These are phyloP conservation scores for Aphelenchoides avenae DNA, from an alignment of 1,140 invertebrate genomes.

Conservation along the genomic window DNA sequence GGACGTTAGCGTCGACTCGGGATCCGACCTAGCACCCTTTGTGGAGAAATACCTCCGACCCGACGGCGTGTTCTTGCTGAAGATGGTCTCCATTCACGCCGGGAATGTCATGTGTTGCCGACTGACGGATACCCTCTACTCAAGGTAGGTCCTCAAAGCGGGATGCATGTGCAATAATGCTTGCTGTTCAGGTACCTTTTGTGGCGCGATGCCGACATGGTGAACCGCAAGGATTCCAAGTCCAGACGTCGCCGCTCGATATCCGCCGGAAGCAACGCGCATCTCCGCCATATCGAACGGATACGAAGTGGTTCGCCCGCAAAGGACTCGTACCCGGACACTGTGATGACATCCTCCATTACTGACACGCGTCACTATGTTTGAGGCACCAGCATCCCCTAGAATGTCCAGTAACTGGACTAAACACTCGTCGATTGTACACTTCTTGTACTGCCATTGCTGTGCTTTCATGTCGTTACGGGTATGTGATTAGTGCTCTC, in stretches of 20 bases:
- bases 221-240: conserved; percentile 16
- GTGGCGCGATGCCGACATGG: not conserved
- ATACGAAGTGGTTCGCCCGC: not conserved
- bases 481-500: too few relatives aligned
- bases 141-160: too few relatives aligned
- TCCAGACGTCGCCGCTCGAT: conserved; percentile 5
- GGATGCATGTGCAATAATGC: conserved; percentile 9
- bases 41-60: conserved; percentile 53
- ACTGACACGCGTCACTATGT: conserved; percentile 26
- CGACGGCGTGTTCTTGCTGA: conserved; percentile 58
- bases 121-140: conserved; percentile 20
- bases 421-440: too few relatives aligned
- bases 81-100: conserved; percentile 57
- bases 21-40: conserved; percentile 40
- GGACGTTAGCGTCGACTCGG: conserved; percentile 27
- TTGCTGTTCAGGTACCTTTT: not conserved
- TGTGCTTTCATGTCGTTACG: too few relatives aligned
- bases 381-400: too few relatives aligned
- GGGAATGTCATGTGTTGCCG: conserved; percentile 52
- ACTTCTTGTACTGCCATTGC: too few relatives aligned
- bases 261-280: conserved; percentile 5
- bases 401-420: too few relatives aligned
- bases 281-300: not conserved
- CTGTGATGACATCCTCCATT: too few relatives aligned
- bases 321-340: too few relatives aligned